Evolutionary conservation across 2,888 invertebrate species (phyloP), one percentile per base, ranked within the genome.

Genomic region (Pheosia gnoma): DNA sequence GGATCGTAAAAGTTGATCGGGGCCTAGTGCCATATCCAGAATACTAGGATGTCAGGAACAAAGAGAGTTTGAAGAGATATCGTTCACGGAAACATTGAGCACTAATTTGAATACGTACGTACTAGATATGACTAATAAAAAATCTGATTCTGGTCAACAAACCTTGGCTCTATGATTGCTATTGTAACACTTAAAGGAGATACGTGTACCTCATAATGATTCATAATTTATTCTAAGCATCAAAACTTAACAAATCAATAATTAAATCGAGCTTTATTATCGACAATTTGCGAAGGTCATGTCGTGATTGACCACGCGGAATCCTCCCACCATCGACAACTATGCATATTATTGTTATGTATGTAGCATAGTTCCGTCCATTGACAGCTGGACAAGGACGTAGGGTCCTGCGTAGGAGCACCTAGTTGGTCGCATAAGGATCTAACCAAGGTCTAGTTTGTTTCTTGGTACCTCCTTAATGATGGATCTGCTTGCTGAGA

Each of bases 351-450:
- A 25, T 8, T 41, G 7, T 55, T 39, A 25, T 5, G 13, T 53
- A 39, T 56, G n/a, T 62, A 73, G 59, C 70, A 62, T 60, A 65
- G 61, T 60, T 77, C 72, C 67, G 62, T 59, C 62, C 67, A 70
- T 66, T 68, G 67, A 61, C 59, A 59, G 49, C 53, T 62, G 47
- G 58, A 70, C 81, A 81, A 85, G 87, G 84, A 81, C 85, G 67
- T 62, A 70, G 71, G 77, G 77, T 72, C 67, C 60, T 6, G 65
- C 66, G 88, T 89, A 80, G 90, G 89, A 72, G 81, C 60, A 75
- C 67, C 73, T 78, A 81, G 77, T 74, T 78, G 73, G 72, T 72
- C 76, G 70, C 77, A 81, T 81, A 82, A 72, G 86, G 84, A 66
- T 65, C 41, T 79, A 76, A 67, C 70, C 86, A 86, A 88, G 89